Evolutionary conservation across 2,888 invertebrate species (phyloP).

Genomic region (Phortica okadai): DNA sequence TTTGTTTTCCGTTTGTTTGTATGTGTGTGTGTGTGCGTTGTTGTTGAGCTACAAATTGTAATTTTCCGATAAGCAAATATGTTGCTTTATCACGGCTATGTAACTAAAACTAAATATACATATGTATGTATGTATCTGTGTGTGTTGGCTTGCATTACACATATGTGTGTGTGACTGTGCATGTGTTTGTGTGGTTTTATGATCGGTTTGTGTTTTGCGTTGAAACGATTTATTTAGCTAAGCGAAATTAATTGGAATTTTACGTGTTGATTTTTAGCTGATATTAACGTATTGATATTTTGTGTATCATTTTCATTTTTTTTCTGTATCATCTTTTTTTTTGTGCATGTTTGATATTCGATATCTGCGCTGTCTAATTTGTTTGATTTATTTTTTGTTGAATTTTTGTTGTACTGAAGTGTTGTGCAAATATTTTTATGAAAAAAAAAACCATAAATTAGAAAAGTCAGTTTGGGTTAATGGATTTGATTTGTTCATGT

Average conservation of each 20-base stretch:
- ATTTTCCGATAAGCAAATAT: conserved; percentile 50
- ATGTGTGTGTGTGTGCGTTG: background rate
- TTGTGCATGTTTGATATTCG: too few relatives aligned
- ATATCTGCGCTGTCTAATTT: too few relatives aligned
- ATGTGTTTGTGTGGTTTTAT: conserved; percentile 66
- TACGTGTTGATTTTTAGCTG: conserved; percentile 67
- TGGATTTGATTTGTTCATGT: background rate
- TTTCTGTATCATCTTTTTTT: background rate
- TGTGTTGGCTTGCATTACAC: background rate
- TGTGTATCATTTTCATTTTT: background rate
- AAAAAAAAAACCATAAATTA: background rate
- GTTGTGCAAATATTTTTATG: too few relatives aligned
- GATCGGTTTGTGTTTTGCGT: conserved; percentile 71
- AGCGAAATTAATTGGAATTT: conserved; percentile 71
- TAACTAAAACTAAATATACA: conserved; percentile 10
- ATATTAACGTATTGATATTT: conserved; percentile 26
- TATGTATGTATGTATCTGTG: background rate
- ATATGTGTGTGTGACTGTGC: conserved; percentile 49
- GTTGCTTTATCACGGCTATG: background rate
- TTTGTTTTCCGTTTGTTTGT: conserved; percentile 33
- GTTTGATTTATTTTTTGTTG: too few relatives aligned
- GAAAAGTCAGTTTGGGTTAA: background rate
- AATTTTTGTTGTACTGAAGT: too few relatives aligned
- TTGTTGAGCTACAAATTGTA: conserved; percentile 54
- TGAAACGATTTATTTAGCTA: conserved; percentile 71